These are phyloP conservation scores for Pristionchus entomophagus DNA, from an alignment of 2,888 invertebrate genomes.

Conservation along the genomic window DNA sequence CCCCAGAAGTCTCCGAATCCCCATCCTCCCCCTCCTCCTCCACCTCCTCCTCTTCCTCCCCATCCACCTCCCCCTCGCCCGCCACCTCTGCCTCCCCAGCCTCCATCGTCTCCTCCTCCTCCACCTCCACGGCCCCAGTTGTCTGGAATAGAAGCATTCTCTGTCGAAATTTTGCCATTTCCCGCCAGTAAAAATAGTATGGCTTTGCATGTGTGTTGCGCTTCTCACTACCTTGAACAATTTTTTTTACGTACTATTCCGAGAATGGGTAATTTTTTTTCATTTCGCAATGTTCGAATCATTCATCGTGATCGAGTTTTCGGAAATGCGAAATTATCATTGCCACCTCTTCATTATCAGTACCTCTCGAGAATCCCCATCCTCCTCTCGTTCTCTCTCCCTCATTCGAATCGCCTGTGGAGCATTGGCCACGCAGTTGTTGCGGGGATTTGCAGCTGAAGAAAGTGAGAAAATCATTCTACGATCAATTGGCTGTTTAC, in stretches of 20 bases:
- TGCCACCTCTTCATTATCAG: background rate
- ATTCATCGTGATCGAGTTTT: background rate
- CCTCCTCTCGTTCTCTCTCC: conserved; percentile 32
- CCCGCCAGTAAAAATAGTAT: too few species aligned
- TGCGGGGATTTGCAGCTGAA: background rate
- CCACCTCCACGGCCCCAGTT: too few species aligned
- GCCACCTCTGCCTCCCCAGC: background rate
- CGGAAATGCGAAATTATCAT: background rate
- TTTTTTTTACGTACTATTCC: too few species aligned
- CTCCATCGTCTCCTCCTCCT: too few species aligned
- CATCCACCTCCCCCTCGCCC: background rate
- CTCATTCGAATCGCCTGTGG: background rate
- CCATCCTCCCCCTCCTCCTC: conserved; percentile 11
- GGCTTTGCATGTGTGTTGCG: too few species aligned
- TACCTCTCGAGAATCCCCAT: conserved; percentile 41
- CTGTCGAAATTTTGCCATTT: too few species aligned
- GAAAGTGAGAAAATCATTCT: too few species aligned
- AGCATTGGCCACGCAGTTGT: background rate
- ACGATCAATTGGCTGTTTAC: too few species aligned
- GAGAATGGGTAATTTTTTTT: background rate
- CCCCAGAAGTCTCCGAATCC: conserved; percentile 47
- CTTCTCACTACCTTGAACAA: too few species aligned
- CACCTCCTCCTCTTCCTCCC: conserved; percentile 3
- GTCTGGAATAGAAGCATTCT: background rate
- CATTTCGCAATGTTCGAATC: background rate